Evolutionary conservation across 2,797 vertebrate species (phyloP).

Genomic region (Brachyalestes nurse): DNA sequence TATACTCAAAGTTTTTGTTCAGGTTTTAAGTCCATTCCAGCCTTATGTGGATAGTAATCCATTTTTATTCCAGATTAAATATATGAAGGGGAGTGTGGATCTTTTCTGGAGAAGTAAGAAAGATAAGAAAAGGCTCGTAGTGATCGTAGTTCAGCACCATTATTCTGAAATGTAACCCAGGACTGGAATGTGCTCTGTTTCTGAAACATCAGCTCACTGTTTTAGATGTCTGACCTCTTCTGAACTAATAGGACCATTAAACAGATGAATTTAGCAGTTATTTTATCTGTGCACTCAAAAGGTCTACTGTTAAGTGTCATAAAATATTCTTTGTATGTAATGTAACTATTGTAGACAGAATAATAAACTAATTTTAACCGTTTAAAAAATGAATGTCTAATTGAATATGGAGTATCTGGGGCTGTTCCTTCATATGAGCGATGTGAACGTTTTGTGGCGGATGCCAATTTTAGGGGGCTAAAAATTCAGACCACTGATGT

Average conservation of each 20-base stretch:
- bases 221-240: background rate
- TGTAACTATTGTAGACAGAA: constrained; percentile 5
- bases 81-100: background rate
- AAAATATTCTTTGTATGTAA: constrained; percentile 2
- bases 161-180: background rate
- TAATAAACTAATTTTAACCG: constrained; percentile 32
- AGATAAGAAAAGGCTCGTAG: no score
- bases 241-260: background rate
- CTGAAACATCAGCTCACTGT: background rate
- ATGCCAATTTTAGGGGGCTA: no score
- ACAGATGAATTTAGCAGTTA: no score
- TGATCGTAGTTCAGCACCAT: background rate
- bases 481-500: no score
- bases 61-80: background rate
- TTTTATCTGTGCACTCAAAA: constrained; percentile 7
- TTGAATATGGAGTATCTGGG: background rate
- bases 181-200: background rate
- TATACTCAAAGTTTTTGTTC: no score
- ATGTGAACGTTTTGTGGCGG: no score
- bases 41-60: background rate
- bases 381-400: background rate
- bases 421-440: no score
- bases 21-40: no score
- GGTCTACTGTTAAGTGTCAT: background rate
- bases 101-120: no score